phyloP scores from a whole-genome alignment of 2,888 invertebrate genomes.

The Erebia ligea region DNA sequence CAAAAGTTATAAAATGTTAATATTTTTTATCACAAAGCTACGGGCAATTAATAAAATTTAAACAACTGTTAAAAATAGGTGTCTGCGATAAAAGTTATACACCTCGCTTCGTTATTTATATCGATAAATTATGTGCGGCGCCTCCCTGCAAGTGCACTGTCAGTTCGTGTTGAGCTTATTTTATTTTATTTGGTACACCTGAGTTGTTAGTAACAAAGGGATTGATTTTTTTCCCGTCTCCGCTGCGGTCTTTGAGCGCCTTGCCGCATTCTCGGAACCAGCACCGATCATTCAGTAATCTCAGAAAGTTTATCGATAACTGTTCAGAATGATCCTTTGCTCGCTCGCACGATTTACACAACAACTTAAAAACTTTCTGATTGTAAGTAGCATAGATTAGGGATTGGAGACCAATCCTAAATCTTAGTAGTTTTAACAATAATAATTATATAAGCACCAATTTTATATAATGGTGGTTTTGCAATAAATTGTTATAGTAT shows the following conservation, averaged over 20 bases:
- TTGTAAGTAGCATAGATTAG: background rate
- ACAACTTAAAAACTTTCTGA: background rate
- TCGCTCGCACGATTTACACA: conserved; percentile 30
- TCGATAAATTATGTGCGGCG: conserved; percentile 61
- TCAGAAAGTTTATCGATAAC: conserved; percentile 57
- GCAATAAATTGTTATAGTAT: too few relatives aligned
- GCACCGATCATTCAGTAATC: conserved; percentile 72
- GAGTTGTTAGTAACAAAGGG: conserved; percentile 81
- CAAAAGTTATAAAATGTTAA: background rate
- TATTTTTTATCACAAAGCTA: background rate
- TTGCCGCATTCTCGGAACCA: conserved; percentile 72
- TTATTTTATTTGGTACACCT: conserved; percentile 77
- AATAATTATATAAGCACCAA: too few relatives aligned
- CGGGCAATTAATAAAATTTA: conserved; percentile 9
- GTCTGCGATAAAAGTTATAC: conserved; percentile 27
- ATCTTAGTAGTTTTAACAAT: too few relatives aligned
- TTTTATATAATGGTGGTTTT: too few relatives aligned
- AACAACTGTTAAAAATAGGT: conserved; percentile 12
- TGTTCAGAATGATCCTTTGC: conserved; percentile 48
- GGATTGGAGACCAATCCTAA: too few relatives aligned
- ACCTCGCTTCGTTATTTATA: conserved; percentile 45
- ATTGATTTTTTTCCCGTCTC: conserved; percentile 72
- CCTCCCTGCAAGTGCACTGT: conserved; percentile 58
- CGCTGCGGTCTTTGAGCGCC: conserved; percentile 69
- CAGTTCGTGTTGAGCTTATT: conserved; percentile 61